Evolutionary conservation across 2,888 invertebrate genomes (phyloP).

Genomic region (Cerastoderma edule): DNA sequence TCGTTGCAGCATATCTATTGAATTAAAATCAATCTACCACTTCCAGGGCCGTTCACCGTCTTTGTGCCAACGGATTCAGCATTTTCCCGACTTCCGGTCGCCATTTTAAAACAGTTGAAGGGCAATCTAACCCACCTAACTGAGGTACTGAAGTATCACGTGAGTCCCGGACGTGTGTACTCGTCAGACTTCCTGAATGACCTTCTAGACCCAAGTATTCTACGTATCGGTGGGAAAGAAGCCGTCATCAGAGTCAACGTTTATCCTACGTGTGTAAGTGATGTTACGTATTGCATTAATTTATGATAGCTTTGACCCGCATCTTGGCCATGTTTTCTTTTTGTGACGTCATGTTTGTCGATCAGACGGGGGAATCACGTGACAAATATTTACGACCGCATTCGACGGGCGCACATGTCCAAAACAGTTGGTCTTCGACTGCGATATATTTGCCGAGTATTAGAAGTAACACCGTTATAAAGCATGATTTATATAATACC

Average conservation of each 20-base stretch:
- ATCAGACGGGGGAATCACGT: too few species aligned
- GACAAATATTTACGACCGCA: too few species aligned
- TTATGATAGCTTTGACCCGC: neutral
- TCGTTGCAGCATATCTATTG: too few species aligned
- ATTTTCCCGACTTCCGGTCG: slow-evolving; percentile 57
- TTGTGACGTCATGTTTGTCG: neutral
- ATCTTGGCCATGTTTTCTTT: neutral
- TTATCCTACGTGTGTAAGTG: slow-evolving; percentile 24
- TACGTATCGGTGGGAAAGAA: slow-evolving; percentile 29
- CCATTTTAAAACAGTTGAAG: slow-evolving; percentile 43
- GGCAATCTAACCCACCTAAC: slow-evolving; percentile 56
- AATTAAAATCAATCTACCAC: too few species aligned
- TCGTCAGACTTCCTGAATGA: slow-evolving; percentile 65
- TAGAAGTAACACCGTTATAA: too few species aligned
- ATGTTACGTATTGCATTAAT: neutral
- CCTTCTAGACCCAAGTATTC: slow-evolving; percentile 50
- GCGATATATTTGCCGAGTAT: too few species aligned
- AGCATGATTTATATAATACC: too few species aligned
- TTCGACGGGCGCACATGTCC: too few species aligned
- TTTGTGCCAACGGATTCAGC: slow-evolving; percentile 68
- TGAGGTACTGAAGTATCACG: slow-evolving; percentile 79
- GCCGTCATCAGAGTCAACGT: slow-evolving; percentile 63
- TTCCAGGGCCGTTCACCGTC: slow-evolving; percentile 65
- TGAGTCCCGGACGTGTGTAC: slow-evolving; percentile 75
- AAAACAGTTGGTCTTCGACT: too few species aligned